Conservation (phyloP, 1,140 invertebrate species). For the Drosophila busckii region DNA sequence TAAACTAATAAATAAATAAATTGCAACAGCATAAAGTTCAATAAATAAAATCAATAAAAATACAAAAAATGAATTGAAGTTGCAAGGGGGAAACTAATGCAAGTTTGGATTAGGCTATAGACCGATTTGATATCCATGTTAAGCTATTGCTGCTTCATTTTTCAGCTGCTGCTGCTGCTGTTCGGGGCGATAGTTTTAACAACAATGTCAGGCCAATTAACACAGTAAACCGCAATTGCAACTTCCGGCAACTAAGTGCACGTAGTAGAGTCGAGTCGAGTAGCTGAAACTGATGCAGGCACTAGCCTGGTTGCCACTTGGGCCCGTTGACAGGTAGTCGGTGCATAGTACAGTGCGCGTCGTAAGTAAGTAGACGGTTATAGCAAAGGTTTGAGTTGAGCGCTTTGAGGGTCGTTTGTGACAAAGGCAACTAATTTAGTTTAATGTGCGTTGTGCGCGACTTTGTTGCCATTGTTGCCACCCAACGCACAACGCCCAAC, state of each 20-base stretch:
- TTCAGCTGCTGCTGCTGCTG: not conserved
- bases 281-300: not conserved
- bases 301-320: not conserved
- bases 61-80: too few relatives aligned
- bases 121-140: too few relatives aligned
- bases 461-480: slow-evolving; percentile 50
- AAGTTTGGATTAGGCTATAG: too few relatives aligned
- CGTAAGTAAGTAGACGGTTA: too few relatives aligned
- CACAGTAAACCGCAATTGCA: slow-evolving; percentile 66
- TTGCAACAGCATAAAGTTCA: too few relatives aligned
- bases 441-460: slow-evolving; percentile 65
- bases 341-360: too few relatives aligned
- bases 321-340: not conserved
- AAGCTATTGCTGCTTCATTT: too few relatives aligned
- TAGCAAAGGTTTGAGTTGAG: not conserved
- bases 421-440: slow-evolving; percentile 76
- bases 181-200: slow-evolving; percentile 25
- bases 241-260: slow-evolving; percentile 67
- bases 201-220: slow-evolving; percentile 64
- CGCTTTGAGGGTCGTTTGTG: slow-evolving; percentile 55
- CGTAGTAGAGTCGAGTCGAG: slow-evolving; percentile 29
- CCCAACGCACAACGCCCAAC: too few relatives aligned
- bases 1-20: too few relatives aligned
- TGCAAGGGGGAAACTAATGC: too few relatives aligned
- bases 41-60: too few relatives aligned